Percentiles rank a stretch among this genome's conserved stretches.
Conservation (phyloP, 2,888 invertebrate genomes). For the Drosophila pseudotalamancana region DNA sequence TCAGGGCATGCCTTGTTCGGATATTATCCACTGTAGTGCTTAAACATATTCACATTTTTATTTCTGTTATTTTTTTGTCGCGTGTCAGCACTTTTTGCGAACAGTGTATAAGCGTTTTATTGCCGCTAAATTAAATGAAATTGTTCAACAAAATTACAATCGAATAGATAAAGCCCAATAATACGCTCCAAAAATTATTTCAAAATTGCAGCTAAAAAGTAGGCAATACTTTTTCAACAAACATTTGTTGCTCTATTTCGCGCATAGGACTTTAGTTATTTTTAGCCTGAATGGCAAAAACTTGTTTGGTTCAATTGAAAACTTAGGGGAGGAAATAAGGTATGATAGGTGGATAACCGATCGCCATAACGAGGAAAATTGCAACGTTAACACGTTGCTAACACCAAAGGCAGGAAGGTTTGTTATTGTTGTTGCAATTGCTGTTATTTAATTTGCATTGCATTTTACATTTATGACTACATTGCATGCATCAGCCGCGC, state of each 20-base stretch:
- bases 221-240: slow-evolving; percentile 19
- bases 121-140: slow-evolving; percentile 58
- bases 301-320: slow-evolving; percentile 26
- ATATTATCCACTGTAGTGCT: no score
- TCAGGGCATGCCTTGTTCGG: no score
- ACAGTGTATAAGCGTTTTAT: slow-evolving; percentile 20
- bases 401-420: slow-evolving; percentile 15
- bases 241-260: slow-evolving; percentile 32
- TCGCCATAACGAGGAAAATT: slow-evolving; percentile 36
- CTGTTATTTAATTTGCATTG: slow-evolving; percentile 34
- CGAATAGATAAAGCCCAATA: slow-evolving; percentile 56
- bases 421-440: slow-evolving; percentile 4
- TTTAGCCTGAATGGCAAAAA: slow-evolving; percentile 42
- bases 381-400: slow-evolving; percentile 59
- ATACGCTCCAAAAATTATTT: slow-evolving; percentile 45
- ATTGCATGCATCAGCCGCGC: slow-evolving; percentile 27
- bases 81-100: slow-evolving; percentile 51
- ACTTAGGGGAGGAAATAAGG: not conserved
- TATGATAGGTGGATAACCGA: not conserved
- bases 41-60: not conserved
- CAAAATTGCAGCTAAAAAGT: slow-evolving; percentile 43
- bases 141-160: slow-evolving; percentile 60
- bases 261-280: no score
- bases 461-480: slow-evolving; percentile 43
- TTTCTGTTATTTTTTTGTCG: slow-evolving; percentile 14